Evolutionary conservation across 2,113 vertebrate species (phyloP).

Genomic region (Pollimyrus isidori): DNA sequence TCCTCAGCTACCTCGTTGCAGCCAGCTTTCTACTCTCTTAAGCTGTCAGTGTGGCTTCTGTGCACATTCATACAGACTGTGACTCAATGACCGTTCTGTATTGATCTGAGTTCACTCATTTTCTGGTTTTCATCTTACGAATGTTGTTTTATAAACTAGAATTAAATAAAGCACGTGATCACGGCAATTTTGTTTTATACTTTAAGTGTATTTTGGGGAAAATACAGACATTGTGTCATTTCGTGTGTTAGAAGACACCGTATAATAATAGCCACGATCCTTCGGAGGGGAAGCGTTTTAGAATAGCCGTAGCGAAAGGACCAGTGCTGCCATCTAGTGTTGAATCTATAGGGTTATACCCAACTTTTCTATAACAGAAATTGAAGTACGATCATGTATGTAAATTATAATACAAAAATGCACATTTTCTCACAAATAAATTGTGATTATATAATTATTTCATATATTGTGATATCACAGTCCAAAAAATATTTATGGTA

Average conservation of each 20-base stretch:
- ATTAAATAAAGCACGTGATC: background rate
- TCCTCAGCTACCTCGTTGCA: background rate
- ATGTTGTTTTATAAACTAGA: background rate
- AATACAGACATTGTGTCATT: background rate
- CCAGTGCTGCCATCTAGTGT: constrained; percentile 14
- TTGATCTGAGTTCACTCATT: background rate
- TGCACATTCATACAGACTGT: background rate
- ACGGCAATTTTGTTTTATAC: background rate
- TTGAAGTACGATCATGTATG: background rate
- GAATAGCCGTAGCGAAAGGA: background rate
- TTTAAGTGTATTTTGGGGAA: background rate
- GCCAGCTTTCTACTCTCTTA: background rate
- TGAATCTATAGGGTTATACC: background rate
- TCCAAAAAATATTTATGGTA: background rate
- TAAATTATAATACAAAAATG: background rate
- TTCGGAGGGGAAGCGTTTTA: background rate
- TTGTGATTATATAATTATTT: background rate
- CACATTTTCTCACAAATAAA: background rate
- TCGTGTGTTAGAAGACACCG: background rate
- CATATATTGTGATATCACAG: background rate
- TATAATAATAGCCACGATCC: background rate
- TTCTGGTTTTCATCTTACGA: background rate
- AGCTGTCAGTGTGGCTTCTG: background rate
- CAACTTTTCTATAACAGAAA: background rate
- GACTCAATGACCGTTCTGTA: background rate